phyloP scores from a whole-genome alignment of 2,888 invertebrate genomes.

The Torymus auratus region DNA sequence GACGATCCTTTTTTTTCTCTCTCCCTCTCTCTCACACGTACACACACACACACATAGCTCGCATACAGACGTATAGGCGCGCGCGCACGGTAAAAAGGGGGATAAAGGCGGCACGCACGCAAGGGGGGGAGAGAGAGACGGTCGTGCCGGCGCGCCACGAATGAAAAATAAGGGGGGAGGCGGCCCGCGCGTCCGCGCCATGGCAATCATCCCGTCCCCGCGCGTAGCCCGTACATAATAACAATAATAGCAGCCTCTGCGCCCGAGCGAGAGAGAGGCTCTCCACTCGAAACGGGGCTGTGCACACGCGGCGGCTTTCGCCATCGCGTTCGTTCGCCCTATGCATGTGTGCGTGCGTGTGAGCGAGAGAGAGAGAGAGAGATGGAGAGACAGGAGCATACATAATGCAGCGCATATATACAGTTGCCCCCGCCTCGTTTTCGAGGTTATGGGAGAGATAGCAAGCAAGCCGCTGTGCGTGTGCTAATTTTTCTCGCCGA shows the following conservation, averaged over 20 bases:
- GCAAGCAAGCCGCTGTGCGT: no score
- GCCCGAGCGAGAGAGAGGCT: conserved; percentile 10
- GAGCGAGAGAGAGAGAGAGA: no score
- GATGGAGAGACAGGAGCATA: no score
- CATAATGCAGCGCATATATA: neutral
- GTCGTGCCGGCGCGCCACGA: conserved; percentile 47
- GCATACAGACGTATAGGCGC: neutral
- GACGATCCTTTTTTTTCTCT: conserved; percentile 51
- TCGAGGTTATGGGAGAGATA: neutral
- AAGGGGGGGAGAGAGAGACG: conserved; percentile 52
- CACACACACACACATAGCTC: neutral
- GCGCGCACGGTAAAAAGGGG: conserved; percentile 50
- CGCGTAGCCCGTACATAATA: conserved; percentile 37
- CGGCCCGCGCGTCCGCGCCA: conserved; percentile 45
- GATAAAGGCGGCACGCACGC: conserved; percentile 57
- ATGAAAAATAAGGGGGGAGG: conserved; percentile 58
- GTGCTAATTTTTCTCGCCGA: no score
- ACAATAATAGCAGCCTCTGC: conserved; percentile 45
- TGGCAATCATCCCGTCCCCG: conserved; percentile 52
- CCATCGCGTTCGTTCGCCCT: conserved; percentile 56
- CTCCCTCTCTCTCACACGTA: conserved; percentile 2
- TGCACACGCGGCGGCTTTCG: conserved; percentile 56
- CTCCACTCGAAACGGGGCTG: conserved; percentile 40
- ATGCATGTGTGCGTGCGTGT: neutral
- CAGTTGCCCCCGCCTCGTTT: conserved; percentile 3